Evolutionary conservation across 2,888 invertebrate species (phyloP).

Genomic region (Pseudococcus longispinus): DNA sequence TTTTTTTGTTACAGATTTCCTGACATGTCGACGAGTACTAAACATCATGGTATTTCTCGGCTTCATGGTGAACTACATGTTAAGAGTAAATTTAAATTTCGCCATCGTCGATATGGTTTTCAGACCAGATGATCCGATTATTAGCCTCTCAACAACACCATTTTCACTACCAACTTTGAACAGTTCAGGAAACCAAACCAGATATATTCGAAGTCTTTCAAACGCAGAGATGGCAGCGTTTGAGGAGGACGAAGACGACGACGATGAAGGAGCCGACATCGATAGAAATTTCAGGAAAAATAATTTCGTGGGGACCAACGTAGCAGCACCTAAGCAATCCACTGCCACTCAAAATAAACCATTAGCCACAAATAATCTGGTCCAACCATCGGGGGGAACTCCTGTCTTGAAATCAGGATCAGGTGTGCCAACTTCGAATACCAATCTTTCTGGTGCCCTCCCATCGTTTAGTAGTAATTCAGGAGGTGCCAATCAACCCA

Average conservation of each 20-base stretch:
- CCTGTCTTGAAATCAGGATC: background rate
- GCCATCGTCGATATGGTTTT: constrained; percentile 84
- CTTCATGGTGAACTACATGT: constrained; percentile 89
- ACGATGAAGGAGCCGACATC: background rate
- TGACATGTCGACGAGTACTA: constrained; percentile 81
- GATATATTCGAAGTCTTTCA: background rate
- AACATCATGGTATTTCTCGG: constrained; percentile 86
- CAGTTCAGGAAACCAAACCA: constrained; percentile 58
- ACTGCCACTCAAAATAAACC: background rate
- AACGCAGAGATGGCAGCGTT: background rate
- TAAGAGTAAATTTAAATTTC: constrained; percentile 84
- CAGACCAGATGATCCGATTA: constrained; percentile 60
- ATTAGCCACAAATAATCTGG: too few relatives aligned
- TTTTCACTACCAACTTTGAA: background rate
- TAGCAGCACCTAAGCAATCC: background rate
- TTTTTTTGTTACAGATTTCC: constrained; percentile 67
- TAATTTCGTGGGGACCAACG: background rate
- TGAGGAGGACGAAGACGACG: background rate
- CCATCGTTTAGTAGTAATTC: background rate
- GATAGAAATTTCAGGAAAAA: background rate
- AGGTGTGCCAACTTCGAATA: background rate
- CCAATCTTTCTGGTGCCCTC: background rate
- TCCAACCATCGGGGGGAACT: background rate
- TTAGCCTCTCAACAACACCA: constrained; percentile 60
- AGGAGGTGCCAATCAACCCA: background rate